These are phyloP conservation scores for Nesometra sesokonis DNA, from an alignment of 35 echinoderm and acorn worm species.

Conservation along the genomic window DNA sequence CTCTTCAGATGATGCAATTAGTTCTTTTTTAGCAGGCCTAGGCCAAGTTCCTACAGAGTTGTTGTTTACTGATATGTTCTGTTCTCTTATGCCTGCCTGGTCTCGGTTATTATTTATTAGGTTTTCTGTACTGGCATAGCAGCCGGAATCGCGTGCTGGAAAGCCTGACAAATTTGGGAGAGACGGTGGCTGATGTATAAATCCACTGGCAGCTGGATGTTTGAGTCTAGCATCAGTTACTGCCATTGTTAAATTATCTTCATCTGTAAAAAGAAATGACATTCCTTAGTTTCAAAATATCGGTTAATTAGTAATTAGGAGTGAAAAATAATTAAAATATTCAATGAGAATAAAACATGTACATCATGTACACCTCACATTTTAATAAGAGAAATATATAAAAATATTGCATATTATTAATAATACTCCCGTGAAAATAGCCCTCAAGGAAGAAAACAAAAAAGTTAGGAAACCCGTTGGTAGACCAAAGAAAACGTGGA, in stretches of 20 bases:
- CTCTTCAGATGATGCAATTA: not conserved
- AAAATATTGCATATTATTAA: too few species aligned
- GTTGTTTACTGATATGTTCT: not conserved
- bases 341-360: too few species aligned
- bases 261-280: not conserved
- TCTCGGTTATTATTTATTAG: not conserved
- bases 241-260: not conserved
- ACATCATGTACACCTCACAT: too few species aligned
- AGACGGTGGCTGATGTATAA: not conserved
- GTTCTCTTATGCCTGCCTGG: not conserved
- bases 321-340: too few species aligned
- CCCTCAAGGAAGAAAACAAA: too few species aligned
- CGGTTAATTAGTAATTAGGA: too few species aligned
- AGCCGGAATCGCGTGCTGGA: conserved; percentile 2
- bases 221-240: not conserved
- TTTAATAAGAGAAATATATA: too few species aligned
- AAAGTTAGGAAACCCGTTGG: too few species aligned
- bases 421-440: too few species aligned
- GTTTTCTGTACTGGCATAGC: conserved; percentile 8
- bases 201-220: not conserved
- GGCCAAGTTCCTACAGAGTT: not conserved
- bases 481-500: too few species aligned
- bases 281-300: too few species aligned
- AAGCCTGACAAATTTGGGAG: not conserved
- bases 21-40: not conserved